These are phyloP conservation scores for Alaudala cheleensis DNA, from an alignment of 2,113 vertebrate genomes.

Conservation along the genomic window DNA sequence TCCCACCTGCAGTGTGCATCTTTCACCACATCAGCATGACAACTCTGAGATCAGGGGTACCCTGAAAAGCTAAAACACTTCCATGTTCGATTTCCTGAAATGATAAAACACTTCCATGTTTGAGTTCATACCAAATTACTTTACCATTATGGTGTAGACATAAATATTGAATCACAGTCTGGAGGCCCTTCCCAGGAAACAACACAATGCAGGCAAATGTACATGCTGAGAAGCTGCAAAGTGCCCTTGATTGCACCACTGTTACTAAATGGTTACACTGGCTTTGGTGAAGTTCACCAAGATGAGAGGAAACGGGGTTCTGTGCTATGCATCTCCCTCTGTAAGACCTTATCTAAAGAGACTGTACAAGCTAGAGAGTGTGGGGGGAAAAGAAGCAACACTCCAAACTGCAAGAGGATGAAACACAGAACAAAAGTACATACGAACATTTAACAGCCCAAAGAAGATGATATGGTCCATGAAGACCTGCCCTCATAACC, in stretches of 20 bases:
- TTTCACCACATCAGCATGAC: background rate
- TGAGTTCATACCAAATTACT: background rate
- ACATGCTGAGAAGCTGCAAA: background rate
- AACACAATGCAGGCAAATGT: background rate
- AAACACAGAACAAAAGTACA: background rate
- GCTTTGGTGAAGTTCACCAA: background rate
- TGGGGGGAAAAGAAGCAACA: background rate
- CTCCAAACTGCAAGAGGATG: background rate
- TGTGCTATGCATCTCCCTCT: background rate
- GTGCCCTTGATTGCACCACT: background rate
- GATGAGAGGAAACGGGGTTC: background rate
- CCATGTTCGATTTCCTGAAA: background rate
- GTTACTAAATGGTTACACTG: background rate
- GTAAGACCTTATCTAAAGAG: background rate
- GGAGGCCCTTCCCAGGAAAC: background rate
- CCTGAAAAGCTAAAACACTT: background rate
- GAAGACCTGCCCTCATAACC: conserved; percentile 38
- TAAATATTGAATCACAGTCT: background rate
- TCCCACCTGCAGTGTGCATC: background rate
- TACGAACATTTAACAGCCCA: background rate
- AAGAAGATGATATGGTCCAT: background rate
- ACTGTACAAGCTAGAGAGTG: background rate
- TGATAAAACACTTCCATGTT: background rate
- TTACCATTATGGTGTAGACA: background rate
- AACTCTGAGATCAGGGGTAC: background rate